Evolutionary conservation across 2,888 invertebrate species (phyloP), one percentile per base, ranked within the genome.

Genomic region (Cheilosia urbana): DNA sequence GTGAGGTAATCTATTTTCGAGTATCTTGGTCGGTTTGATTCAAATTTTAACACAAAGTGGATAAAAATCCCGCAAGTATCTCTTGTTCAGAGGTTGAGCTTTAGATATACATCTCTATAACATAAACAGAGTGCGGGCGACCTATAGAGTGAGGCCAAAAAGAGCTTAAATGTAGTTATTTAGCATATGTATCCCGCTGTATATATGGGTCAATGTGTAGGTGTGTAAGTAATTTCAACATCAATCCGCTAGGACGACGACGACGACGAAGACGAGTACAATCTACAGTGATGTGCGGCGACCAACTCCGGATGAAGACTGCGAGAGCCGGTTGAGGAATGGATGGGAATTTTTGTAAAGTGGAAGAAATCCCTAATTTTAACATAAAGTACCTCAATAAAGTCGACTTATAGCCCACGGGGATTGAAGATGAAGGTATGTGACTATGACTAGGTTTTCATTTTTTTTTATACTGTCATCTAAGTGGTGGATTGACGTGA

Each of bases 361-460:
- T 53, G 53, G 62, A 69, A 75, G 60, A 87, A 87, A 87, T 87
- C 73, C 83, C 80, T 88, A 88, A 87, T 88, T 88, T 51, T 87
- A 83, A 71, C 79, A 87, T 81, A 78, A 87, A 88, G 87, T 83
- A 87, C 75, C 82, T 75, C 87, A 82, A 87, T 87, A 85, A 87
- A 87, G 88, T 78, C 85, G 87, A 87, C 87, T 87, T 87, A 81
- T 69, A 83, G 57, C 71, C 58, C 69, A 57, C 37, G 24, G 47
- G 68, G 53, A 55, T 63, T 72, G 58, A 71, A 62, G 69, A 45
- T 72, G 58, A 71, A 62, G 69, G 53, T 55, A 78, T 55, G 65
- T 71, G 45, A 63, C 60, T 47, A 45, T 30, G 30, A 30, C 30
- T 30, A 45, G 17, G 60, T 42, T 19, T 13, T 37, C 37, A 37